Evolutionary conservation across 2,888 invertebrate species (phyloP).

Genomic region (Dichetophora obliterata): DNA sequence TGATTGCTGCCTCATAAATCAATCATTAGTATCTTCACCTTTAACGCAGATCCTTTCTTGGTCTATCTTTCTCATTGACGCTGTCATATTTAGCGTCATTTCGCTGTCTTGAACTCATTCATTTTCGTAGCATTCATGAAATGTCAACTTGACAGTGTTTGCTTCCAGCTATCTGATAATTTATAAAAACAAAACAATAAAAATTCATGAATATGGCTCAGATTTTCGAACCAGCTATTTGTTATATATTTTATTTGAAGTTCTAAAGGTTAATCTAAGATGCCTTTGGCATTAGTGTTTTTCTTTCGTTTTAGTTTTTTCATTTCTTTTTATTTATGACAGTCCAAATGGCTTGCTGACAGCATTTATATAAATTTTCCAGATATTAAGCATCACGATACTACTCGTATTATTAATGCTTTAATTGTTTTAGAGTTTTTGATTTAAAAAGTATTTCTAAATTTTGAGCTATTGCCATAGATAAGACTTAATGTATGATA

Average conservation of each 20-base stretch:
- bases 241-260: constrained; percentile 10
- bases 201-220: constrained; percentile 62
- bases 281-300: constrained; percentile 8
- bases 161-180: background rate
- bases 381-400: constrained; percentile 46
- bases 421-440: constrained; percentile 62
- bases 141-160: background rate
- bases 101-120: background rate
- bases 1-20: constrained; percentile 20
- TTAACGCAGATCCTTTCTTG: background rate
- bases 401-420: constrained; percentile 57
- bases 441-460: constrained; percentile 55
- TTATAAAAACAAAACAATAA: constrained; percentile 41
- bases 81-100: constrained; percentile 9
- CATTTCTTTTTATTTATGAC: constrained; percentile 25
- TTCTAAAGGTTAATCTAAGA: background rate
- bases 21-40: constrained; percentile 12
- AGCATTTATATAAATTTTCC: constrained; percentile 50
- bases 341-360: background rate
- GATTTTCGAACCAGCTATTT: constrained; percentile 59
- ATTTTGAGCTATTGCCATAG: background rate
- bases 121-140: background rate
- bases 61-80: background rate
- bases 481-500: too few relatives aligned
- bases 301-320: background rate